phyloP scores from a whole-genome alignment of 2,113 vertebrate species.

The Chiloscyllium plagiosum region DNA sequence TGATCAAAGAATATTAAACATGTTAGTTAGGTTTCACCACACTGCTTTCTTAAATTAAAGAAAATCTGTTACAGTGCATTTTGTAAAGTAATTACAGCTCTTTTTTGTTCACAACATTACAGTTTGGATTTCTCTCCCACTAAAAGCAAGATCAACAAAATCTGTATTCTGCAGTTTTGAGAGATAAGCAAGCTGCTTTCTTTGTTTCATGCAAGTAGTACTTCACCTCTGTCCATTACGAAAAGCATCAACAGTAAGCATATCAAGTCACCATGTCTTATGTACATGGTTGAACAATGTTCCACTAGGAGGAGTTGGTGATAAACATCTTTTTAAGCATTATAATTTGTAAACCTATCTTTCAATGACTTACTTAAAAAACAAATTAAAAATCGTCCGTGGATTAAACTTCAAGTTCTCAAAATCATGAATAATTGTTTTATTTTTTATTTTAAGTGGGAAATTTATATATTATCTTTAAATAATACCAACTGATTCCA shows the following conservation, averaged over 20 bases:
- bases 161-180: neutral
- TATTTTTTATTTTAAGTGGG: neutral
- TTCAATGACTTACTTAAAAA: neutral
- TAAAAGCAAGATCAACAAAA: neutral
- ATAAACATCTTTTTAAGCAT: neutral
- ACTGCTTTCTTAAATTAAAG: neutral
- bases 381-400: neutral
- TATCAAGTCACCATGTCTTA: neutral
- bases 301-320: neutral
- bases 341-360: neutral
- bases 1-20: neutral
- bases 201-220: neutral
- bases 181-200: neutral
- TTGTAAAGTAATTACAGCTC: neutral
- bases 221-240: neutral
- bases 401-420: neutral
- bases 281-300: neutral
- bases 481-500: too few relatives aligned
- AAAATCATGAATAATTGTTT: neutral
- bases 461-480: too few relatives aligned
- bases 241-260: neutral
- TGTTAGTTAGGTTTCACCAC: neutral
- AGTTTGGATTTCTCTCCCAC: neutral
- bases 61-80: neutral
- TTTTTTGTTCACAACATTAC: neutral